A percentile compares a stretch with the other conserved stretches of the same genome.
These are phyloP conservation scores for Diabrotica virgifera DNA, from an alignment of 1,140 invertebrate species.

Conservation along the genomic window DNA sequence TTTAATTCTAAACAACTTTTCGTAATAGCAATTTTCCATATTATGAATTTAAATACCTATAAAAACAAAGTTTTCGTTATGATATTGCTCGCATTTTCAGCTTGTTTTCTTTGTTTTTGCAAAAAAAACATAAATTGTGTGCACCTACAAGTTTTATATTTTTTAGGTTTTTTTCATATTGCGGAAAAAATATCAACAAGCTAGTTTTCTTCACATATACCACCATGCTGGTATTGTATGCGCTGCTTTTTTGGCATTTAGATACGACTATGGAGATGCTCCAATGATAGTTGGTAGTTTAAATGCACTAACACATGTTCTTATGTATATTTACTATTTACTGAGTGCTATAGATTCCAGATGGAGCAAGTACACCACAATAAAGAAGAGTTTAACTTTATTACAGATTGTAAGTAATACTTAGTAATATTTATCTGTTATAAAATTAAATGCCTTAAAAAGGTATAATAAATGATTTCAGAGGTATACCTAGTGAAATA, in stretches of 20 bases:
- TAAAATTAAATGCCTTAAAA: too few relatives aligned
- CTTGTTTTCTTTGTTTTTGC: too few relatives aligned
- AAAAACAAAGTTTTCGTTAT: too few relatives aligned
- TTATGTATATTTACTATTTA: conserved; percentile 10
- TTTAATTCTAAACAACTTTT: too few relatives aligned
- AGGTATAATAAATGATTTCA: too few relatives aligned
- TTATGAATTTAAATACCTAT: too few relatives aligned
- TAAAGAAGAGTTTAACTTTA: conserved; percentile 5
- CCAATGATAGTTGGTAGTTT: neutral
- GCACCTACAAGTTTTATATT: neutral
- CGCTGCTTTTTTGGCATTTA: neutral
- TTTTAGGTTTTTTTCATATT: neutral
- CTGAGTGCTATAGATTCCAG: neutral
- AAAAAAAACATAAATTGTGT: too few relatives aligned
- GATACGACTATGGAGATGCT: neutral
- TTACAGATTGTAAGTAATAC: conserved; percentile 6
- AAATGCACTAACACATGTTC: neutral
- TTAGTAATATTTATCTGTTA: too few relatives aligned
- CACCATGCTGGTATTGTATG: conserved; percentile 4
- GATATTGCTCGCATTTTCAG: too few relatives aligned
- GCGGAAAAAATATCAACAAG: neutral
- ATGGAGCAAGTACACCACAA: conserved; percentile 1
- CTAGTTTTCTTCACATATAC: neutral
- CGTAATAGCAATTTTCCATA: too few relatives aligned
- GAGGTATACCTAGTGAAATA: too few relatives aligned